Evolutionary conservation across 2,113 vertebrate genomes (phyloP).

Genomic region (Thunnus thynnus): DNA sequence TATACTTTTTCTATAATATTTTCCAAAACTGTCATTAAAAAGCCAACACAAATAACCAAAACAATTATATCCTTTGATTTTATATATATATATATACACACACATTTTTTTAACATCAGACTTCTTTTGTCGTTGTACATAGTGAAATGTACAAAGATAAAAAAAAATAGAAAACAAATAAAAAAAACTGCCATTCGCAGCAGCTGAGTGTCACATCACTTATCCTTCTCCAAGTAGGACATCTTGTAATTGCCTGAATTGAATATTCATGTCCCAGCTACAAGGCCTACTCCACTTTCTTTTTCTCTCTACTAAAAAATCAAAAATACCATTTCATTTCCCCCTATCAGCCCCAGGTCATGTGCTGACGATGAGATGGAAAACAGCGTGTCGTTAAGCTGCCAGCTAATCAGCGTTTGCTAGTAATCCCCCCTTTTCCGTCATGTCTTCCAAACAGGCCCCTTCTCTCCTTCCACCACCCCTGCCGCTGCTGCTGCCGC

Average conservation of each 20-base stretch:
- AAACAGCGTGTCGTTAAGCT: slow-evolving; percentile 81
- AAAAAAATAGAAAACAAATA: background rate
- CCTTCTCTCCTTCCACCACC: slow-evolving; percentile 21
- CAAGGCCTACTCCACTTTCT: slow-evolving; percentile 48
- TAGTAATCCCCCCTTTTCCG: slow-evolving; percentile 58
- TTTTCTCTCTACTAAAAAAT: slow-evolving; percentile 46
- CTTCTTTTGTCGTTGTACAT: background rate
- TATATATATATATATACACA: too few species aligned
- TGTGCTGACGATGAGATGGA: slow-evolving; percentile 71
- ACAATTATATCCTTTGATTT: background rate
- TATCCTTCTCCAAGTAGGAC: slow-evolving; percentile 67
- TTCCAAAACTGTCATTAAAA: too few species aligned
- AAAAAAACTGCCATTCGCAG: background rate
- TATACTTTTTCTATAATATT: too few species aligned
- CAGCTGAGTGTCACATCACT: slow-evolving; percentile 43
- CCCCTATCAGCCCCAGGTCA: slow-evolving; percentile 75
- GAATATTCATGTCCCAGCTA: slow-evolving; percentile 70
- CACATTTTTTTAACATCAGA: background rate
- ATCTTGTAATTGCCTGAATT: slow-evolving; percentile 71
- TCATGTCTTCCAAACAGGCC: slow-evolving; percentile 50
- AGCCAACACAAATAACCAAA: too few species aligned
- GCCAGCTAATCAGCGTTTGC: slow-evolving; percentile 78
- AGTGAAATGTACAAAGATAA: background rate
- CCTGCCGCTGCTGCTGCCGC: background rate
- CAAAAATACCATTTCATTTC: slow-evolving; percentile 76